These are phyloP conservation scores for Chiroxiphia lanceolata DNA, from an alignment of 2,797 vertebrate species.

Conservation along the genomic window DNA sequence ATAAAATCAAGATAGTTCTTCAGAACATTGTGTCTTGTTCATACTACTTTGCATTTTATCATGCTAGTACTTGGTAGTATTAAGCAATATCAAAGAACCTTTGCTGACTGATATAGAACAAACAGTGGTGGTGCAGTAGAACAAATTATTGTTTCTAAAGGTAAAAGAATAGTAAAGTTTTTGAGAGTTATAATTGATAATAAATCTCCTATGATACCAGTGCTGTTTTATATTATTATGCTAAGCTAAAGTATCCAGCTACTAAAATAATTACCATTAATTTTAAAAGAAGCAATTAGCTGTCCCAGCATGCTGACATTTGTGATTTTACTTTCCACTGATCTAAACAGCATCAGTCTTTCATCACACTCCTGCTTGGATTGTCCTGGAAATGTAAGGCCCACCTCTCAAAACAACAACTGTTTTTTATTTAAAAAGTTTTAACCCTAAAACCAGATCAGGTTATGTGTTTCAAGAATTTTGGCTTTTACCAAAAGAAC, in stretches of 20 bases:
- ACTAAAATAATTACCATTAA: neutral
- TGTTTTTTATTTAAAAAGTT: neutral
- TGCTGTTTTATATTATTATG: neutral
- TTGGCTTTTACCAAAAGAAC: neutral
- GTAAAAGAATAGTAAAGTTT: neutral
- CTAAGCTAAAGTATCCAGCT: neutral
- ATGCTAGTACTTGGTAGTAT: neutral
- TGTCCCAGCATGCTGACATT: neutral
- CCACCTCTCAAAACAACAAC: neutral
- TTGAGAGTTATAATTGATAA: neutral
- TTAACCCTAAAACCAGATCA: neutral
- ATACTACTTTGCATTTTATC: neutral
- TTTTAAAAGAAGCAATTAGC: neutral
- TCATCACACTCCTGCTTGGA: neutral
- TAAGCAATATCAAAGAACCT: neutral
- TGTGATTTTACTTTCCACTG: neutral
- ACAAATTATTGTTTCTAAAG: neutral
- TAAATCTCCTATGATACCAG: neutral
- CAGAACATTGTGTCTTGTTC: neutral
- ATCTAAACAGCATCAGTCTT: neutral
- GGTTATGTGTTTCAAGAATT: neutral
- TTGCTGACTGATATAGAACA: neutral
- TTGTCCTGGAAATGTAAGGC: neutral
- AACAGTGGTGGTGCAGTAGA: neutral
- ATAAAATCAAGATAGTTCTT: constrained; percentile 5